A percentile compares a stretch with the other conserved stretches of the same genome.
Evolutionary conservation across 2,888 invertebrate genomes (phyloP).

Genomic region (Zygogramma bicolorata): DNA sequence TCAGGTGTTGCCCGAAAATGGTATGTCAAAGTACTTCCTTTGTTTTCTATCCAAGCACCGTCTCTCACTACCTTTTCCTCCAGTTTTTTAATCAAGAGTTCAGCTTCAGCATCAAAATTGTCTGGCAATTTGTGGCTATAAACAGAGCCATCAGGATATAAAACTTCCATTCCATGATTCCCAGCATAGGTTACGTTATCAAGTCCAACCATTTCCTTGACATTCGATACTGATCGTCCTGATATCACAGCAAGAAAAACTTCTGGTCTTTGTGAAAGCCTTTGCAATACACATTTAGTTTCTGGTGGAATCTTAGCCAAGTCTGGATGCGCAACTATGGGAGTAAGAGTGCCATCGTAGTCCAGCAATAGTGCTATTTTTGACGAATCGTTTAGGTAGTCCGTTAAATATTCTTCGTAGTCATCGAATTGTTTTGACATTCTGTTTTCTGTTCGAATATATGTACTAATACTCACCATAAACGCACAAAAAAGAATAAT

Average conservation of each 20-base stretch:
- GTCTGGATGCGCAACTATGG: conserved; percentile 90
- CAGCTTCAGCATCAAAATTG: conserved; percentile 83
- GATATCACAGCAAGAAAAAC: conserved; percentile 89
- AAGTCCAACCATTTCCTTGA: conserved; percentile 90
- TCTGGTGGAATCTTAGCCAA: conserved; percentile 86
- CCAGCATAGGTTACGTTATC: conserved; percentile 91
- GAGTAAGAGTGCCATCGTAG: conserved; percentile 90
- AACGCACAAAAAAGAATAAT: too few relatives aligned
- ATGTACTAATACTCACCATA: too few relatives aligned
- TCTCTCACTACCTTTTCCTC: conserved; percentile 87
- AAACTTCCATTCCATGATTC: conserved; percentile 87
- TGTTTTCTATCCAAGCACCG: conserved; percentile 93
- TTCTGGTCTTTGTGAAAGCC: conserved; percentile 84
- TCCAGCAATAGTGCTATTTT: conserved; percentile 86
- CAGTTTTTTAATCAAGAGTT: conserved; percentile 78
- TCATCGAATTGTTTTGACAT: conserved; percentile 38
- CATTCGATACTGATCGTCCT: conserved; percentile 87
- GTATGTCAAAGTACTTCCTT: conserved; percentile 86
- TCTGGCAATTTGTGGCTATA: conserved; percentile 91
- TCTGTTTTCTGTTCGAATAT: too few relatives aligned
- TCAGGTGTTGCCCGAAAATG: conserved; percentile 86
- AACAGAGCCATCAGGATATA: conserved; percentile 89
- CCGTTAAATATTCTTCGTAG: conserved; percentile 44
- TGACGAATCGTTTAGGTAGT: conserved; percentile 41
- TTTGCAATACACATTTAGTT: conserved; percentile 83